Base-by-base conservation (phyloP, 2,113 vertebrate genomes). In the Gobius niger region DNA sequence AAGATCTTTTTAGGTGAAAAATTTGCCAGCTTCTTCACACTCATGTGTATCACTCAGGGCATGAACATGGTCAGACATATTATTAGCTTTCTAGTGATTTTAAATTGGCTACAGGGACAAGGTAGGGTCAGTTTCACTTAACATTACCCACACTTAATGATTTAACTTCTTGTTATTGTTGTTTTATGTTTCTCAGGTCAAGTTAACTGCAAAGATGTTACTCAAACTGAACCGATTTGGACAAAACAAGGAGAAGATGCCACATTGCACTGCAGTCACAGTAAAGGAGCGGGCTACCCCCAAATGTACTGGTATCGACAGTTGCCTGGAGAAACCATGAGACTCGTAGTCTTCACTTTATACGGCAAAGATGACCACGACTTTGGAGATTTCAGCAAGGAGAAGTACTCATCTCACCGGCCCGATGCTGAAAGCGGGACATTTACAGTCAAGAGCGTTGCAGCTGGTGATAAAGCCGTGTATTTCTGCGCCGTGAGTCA, bases 261-360 rank as follows among this genome's bases (percentile, higher is more conserved):
- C 19, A 57, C 54, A 15, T 1, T 57, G 54, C 12, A 57, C 34
- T 57, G 24, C 54, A 40, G 12, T 7, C 54, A 57, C 24, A 57
- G 1, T 7, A 57, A 57, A 57, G 54, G 24, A 41, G 24, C 13
- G 12, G 9, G 2, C 9, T 50, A 50, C 11, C 6, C 11, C 11
- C 47, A 50, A 14, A 50, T 50, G 47, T 88, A 89, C 82, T 88
- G 90, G 90, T 91, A 73, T 76, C 63, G 60, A 56, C 90, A 90
- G 67, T 73, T 56, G 11, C 78, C 76, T 8, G 82, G 78, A 61
- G 50, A 86, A 14, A 63, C 24, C 0, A 83, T 91, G 75, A 62
- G 54, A 12, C 65, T 63, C 6, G 69, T 91, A 0, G 82, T 91
- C 13, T 83, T 62, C 1, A 78, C 63, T 1, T 42, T 1, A 0